Conservation (phyloP, 2,888 invertebrate genomes). For the Magallana nippona region DNA sequence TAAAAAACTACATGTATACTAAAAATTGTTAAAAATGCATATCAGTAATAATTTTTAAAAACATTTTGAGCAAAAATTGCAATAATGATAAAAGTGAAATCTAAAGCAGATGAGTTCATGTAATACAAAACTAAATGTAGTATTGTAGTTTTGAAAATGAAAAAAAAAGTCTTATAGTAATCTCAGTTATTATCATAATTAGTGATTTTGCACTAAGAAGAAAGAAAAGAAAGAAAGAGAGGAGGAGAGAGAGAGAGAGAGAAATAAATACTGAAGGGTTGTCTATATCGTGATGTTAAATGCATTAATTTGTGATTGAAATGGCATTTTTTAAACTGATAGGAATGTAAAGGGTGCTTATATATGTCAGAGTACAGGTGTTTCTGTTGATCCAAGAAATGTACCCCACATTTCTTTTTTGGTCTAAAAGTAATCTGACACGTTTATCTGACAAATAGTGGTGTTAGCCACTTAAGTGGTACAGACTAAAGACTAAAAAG, state of each 20-base stretch:
- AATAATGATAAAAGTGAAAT: too few relatives aligned
- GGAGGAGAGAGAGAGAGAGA: not conserved
- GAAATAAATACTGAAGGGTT: not conserved
- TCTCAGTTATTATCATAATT: too few relatives aligned
- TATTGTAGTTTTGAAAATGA: too few relatives aligned
- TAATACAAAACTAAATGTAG: too few relatives aligned
- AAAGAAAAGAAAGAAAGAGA: too few relatives aligned
- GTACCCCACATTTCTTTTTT: not conserved
- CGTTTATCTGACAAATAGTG: not conserved
- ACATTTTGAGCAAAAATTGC: too few relatives aligned
- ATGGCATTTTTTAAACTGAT: not conserved
- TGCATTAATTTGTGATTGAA: not conserved
- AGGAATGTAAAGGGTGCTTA: constrained; percentile 5
- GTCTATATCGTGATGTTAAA: not conserved
- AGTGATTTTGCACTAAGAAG: too few relatives aligned
- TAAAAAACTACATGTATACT: too few relatives aligned
- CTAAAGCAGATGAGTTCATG: too few relatives aligned
- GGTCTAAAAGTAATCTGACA: not conserved
- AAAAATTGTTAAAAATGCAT: too few relatives aligned
- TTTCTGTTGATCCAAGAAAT: not conserved
- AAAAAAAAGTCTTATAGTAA: too few relatives aligned
- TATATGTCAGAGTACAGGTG: not conserved
- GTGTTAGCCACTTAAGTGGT: not conserved
- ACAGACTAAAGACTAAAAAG: not conserved
- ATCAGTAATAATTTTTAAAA: too few relatives aligned